These are phyloP conservation scores for Gandaritis pyraliata DNA, from an alignment of 2,888 invertebrate species.

Conservation along the genomic window DNA sequence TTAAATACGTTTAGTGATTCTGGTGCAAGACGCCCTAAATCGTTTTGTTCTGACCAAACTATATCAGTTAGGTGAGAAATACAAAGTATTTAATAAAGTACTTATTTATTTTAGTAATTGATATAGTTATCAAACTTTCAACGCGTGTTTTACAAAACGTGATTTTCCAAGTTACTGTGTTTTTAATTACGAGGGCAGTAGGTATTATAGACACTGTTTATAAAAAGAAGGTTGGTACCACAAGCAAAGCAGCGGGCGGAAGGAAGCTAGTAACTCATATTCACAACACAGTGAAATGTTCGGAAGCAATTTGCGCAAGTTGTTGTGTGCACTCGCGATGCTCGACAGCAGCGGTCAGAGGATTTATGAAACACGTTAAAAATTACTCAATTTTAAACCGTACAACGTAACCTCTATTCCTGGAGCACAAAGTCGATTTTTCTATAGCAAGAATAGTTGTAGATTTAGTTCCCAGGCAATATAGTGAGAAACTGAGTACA, in stretches of 20 bases:
- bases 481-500: constrained; percentile 56
- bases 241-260: neutral
- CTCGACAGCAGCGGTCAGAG: constrained; percentile 46
- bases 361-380: constrained; percentile 63
- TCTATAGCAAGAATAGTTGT: constrained; percentile 18
- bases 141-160: too few relatives aligned
- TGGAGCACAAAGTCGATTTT: constrained; percentile 40
- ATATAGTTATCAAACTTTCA: too few relatives aligned
- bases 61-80: too few relatives aligned
- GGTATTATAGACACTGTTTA: neutral
- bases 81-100: too few relatives aligned
- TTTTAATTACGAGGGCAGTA: too few relatives aligned
- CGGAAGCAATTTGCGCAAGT: constrained; percentile 60
- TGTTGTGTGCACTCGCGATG: constrained; percentile 58
- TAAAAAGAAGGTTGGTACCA: neutral
- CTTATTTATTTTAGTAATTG: too few relatives aligned
- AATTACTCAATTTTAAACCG: constrained; percentile 41
- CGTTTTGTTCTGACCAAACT: too few relatives aligned
- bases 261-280: constrained; percentile 48
- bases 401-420: constrained; percentile 38
- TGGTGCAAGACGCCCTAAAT: too few relatives aligned
- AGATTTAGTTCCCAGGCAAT: constrained; percentile 54
- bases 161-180: too few relatives aligned
- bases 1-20: too few relatives aligned
- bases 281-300: constrained; percentile 56